A percentile compares a stretch with the other conserved stretches of the same genome.
These are phyloP conservation scores for Pomacea maculata DNA, from an alignment of 1,140 invertebrate genomes.

Conservation along the genomic window DNA sequence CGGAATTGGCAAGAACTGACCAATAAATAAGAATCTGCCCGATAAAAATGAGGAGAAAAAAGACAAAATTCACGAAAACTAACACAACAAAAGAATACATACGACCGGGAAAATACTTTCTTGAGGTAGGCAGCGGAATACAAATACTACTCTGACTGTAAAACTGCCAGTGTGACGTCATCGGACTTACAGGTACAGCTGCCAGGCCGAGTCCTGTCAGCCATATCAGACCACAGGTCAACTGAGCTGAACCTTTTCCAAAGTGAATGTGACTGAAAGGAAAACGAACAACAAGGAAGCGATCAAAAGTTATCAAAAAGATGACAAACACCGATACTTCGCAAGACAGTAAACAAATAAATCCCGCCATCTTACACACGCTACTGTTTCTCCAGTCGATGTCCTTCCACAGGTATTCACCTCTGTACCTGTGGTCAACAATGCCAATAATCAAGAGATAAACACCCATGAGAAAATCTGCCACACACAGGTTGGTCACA, in stretches of 20 bases:
- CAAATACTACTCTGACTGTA: conserved; percentile 34
- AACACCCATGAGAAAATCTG: conserved; percentile 55
- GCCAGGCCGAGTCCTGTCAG: conserved; percentile 23
- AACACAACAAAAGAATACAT: conserved; percentile 36
- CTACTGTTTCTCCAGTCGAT: conserved; percentile 38
- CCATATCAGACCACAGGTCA: conserved; percentile 27
- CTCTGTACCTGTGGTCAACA: conserved; percentile 41
- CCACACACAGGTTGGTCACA: conserved; percentile 45
- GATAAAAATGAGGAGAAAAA: conserved; percentile 32
- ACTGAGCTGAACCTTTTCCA: conserved; percentile 16
- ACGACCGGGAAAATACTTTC: conserved; percentile 28
- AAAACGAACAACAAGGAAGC: conserved; percentile 43
- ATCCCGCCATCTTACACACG: conserved; percentile 45
- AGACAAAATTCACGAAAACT: conserved; percentile 35
- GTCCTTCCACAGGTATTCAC: conserved; percentile 40
- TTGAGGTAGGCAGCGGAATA: conserved; percentile 38
- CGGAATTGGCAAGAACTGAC: conserved; percentile 7
- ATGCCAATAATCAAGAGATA: conserved; percentile 51
- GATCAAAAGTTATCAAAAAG: conserved; percentile 48
- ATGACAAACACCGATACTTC: conserved; percentile 48
- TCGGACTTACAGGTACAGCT: conserved; percentile 25
- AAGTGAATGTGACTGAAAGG: conserved; percentile 32
- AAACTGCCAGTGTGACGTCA: conserved; percentile 19
- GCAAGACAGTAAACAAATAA: conserved; percentile 42
- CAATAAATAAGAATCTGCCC: conserved; percentile 40